These are phyloP conservation scores for Brachypalpus laphriformis DNA, from an alignment of 2,888 invertebrate genomes.

Conservation along the genomic window DNA sequence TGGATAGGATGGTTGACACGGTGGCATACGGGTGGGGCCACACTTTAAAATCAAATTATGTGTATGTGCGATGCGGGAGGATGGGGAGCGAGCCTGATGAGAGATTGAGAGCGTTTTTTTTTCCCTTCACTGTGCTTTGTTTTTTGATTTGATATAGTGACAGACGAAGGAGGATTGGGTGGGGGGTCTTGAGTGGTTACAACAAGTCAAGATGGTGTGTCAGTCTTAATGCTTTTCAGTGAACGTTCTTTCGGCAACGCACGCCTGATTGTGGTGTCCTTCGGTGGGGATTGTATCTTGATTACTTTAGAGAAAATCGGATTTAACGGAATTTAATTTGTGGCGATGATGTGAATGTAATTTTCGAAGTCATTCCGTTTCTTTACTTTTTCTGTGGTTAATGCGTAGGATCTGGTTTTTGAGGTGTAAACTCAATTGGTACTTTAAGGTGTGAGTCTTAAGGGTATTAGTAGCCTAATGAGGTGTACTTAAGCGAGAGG, in stretches of 20 bases:
- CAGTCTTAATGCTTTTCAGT: slow-evolving; percentile 60
- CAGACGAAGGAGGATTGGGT: slow-evolving; percentile 42
- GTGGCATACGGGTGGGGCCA: slow-evolving; percentile 55
- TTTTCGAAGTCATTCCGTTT: slow-evolving; percentile 27
- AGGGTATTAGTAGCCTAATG: not conserved
- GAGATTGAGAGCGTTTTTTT: slow-evolving; percentile 51
- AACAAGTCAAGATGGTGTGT: slow-evolving; percentile 63
- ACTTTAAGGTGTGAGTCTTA: slow-evolving; percentile 5
- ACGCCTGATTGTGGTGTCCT: slow-evolving; percentile 64
- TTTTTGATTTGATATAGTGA: slow-evolving; percentile 56
- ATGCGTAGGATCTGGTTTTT: not conserved
- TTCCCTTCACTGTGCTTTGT: slow-evolving; percentile 29
- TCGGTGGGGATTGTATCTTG: slow-evolving; percentile 46
- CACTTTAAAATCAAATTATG: slow-evolving; percentile 72
- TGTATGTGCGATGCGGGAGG: slow-evolving; percentile 26
- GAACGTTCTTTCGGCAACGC: slow-evolving; percentile 34
- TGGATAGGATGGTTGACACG: slow-evolving; percentile 23
- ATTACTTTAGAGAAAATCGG: slow-evolving; percentile 60
- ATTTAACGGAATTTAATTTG: slow-evolving; percentile 70
- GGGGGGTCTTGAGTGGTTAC: slow-evolving; percentile 27
- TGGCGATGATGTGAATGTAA: slow-evolving; percentile 59
- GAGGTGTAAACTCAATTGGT: slow-evolving; percentile 29
- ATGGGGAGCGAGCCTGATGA: slow-evolving; percentile 42
- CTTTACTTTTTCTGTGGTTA: not conserved
- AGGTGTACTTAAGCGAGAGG: not conserved